Evolutionary conservation across 2,113 vertebrate genomes (phyloP).

Genomic region (Psammodynastes pulverulentus): DNA sequence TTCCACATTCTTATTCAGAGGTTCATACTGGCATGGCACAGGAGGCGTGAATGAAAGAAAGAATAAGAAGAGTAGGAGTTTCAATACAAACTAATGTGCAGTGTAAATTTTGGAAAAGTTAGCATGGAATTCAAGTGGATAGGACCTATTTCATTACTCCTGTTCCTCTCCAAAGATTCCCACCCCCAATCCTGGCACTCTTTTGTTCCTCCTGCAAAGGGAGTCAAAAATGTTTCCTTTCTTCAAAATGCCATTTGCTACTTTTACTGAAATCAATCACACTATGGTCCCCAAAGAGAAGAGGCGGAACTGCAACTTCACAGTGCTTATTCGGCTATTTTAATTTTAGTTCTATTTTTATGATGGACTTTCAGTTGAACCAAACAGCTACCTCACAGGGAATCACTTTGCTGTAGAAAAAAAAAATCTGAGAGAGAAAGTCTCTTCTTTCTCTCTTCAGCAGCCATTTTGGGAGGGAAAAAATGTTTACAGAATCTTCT

Average conservation of each 20-base stretch:
- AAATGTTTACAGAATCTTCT: background rate
- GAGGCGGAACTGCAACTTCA: background rate
- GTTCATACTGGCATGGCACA: background rate
- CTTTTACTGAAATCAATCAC: background rate
- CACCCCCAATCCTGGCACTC: background rate
- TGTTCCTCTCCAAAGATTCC: background rate
- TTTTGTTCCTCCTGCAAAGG: background rate
- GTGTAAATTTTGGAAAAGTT: background rate
- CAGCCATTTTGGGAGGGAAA: background rate
- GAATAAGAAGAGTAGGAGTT: background rate
- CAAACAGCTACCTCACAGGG: background rate
- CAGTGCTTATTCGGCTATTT: background rate
- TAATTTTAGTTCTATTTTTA: background rate
- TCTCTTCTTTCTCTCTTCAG: background rate
- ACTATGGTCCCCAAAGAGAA: background rate
- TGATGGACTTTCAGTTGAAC: background rate
- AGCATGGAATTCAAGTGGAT: background rate
- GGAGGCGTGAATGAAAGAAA: constrained; percentile 15
- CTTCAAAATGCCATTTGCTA: background rate
- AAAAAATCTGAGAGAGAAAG: background rate
- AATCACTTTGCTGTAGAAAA: background rate
- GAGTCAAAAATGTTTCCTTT: background rate
- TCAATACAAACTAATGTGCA: background rate
- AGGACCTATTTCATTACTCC: background rate
- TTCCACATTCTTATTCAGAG: constrained; percentile 14